Base-by-base conservation (phyloP, 2,113 vertebrate genomes). In the Daphoenositta chrysoptera region DNA sequence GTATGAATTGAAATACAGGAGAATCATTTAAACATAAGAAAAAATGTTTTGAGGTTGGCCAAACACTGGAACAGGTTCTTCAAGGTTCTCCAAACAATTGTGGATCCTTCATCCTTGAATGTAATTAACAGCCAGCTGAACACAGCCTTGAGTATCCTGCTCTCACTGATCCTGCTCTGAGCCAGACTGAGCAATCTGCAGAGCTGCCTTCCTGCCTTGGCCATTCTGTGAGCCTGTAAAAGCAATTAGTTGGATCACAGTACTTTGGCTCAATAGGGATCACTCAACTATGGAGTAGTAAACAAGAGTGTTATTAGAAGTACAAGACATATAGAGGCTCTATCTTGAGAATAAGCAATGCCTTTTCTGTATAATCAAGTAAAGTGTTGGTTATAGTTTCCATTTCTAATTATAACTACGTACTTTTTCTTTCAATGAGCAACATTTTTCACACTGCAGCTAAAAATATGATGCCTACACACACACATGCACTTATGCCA, bases 301-400 rank as follows among this genome's bases (percentile, higher is more conserved):
- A 94, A 77, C 5, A 54, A 27, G n/a, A 76, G 8, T 53, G 23
- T 76, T 31, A 53, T 18, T 18, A 45, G 31, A 81, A 91, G 13
- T 77, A 27, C 42, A 45, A 69, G 60, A 50, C 64, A 81, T 68
- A n/a, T 70, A 24, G 50, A 82, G 75, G 27, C 51, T 82, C 15
- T 88, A 6, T 83, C 48, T 70, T 77, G 68, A 56, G 68, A 57
- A 65, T 7, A 81, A 86, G 40, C 5, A 37, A 39, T 58, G 42
- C 39, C 39, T 93, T 90, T 94, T 95, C 44, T 78, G 28, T 82
- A 44, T 79, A 64, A 39, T 75, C 23, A 42, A 84, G 39, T 70
- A 50, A 73, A 90, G 20, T 45, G 26, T 61, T 95, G 39, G 60
- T 23, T 96, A 89, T 94, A 72, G 54, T 87, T 96, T 94, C 51